phyloP scores from a whole-genome alignment of 92 coral and sea anemone genomes.

The Zoanthus sansibaricus region DNA sequence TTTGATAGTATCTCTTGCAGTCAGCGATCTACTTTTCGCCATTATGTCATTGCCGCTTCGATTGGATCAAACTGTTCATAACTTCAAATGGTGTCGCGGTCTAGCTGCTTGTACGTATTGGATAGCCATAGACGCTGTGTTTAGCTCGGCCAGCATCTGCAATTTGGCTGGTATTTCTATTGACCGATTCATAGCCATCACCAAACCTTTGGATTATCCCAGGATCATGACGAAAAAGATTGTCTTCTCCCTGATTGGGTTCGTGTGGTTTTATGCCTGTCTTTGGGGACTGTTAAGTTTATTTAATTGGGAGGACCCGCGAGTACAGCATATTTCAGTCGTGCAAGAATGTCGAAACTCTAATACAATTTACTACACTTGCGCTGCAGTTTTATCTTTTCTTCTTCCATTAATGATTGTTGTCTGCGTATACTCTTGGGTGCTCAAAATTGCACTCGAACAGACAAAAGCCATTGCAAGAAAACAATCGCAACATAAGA shows the following conservation, averaged over 20 bases:
- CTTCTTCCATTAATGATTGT: conserved; percentile 83
- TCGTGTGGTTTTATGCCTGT: conserved; percentile 87
- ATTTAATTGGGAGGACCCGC: conserved; percentile 71
- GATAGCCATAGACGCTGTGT: conserved; percentile 77
- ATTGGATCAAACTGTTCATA: conserved; percentile 80
- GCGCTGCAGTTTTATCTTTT: conserved; percentile 72
- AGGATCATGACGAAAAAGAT: conserved; percentile 75
- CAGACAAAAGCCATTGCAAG: conserved; percentile 53
- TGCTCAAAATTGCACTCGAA: conserved; percentile 80
- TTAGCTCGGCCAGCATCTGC: conserved; percentile 87
- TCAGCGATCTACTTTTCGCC: conserved; percentile 85
- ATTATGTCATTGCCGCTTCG: conserved; percentile 83
- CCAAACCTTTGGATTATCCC: conserved; percentile 85
- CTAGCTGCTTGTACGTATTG: conserved; percentile 77
- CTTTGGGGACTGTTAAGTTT: conserved; percentile 86
- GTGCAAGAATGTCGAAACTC: conserved; percentile 65
- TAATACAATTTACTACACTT: conserved; percentile 81
- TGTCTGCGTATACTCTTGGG: conserved; percentile 78
- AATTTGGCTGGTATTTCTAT: conserved; percentile 88
- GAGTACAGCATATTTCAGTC: conserved; percentile 28
- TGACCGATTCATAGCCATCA: conserved; percentile 96
- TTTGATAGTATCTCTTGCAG: conserved; percentile 89
- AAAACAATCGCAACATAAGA: neutral
- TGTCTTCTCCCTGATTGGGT: conserved; percentile 70
- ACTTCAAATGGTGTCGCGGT: conserved; percentile 88